Evolutionary conservation across 2,797 vertebrate species (phyloP).

Genomic region (Scleropages formosus): DNA sequence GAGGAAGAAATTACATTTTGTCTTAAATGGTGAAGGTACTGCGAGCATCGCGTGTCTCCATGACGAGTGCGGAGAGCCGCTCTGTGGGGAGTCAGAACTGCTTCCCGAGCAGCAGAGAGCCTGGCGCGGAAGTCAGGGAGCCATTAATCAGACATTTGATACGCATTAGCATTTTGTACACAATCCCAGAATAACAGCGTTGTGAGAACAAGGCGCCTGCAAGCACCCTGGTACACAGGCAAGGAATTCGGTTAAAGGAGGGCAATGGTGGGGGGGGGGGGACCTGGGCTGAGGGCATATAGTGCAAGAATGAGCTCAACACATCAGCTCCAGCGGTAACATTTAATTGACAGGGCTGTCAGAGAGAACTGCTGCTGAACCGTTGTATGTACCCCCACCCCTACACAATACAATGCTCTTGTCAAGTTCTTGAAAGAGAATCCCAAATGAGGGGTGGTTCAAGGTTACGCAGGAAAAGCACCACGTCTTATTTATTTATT

Average conservation of each 20-base stretch:
- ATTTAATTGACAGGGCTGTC: not conserved
- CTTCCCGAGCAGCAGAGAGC: not conserved
- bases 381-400: not conserved
- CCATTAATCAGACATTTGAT: slow-evolving; percentile 31
- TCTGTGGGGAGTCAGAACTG: not conserved
- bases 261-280: not conserved
- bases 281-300: not conserved
- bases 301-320: not conserved
- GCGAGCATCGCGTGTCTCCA: not conserved
- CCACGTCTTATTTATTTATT: not conserved
- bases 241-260: not conserved
- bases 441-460: not conserved
- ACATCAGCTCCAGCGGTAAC: not conserved
- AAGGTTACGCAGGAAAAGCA: not conserved
- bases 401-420: not conserved
- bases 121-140: not conserved
- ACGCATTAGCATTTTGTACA: slow-evolving; percentile 26
- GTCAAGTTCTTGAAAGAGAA: not conserved
- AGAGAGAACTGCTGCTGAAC: not conserved
- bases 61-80: not conserved
- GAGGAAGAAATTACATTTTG: not conserved
- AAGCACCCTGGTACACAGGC: not conserved
- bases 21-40: not conserved
- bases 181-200: slow-evolving; percentile 16
- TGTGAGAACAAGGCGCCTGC: not conserved